A percentile compares a stretch with the other conserved stretches of the same genome.
phyloP scores from a whole-genome alignment of 2,113 vertebrate species.

The Nothobranchius kuhntae region DNA sequence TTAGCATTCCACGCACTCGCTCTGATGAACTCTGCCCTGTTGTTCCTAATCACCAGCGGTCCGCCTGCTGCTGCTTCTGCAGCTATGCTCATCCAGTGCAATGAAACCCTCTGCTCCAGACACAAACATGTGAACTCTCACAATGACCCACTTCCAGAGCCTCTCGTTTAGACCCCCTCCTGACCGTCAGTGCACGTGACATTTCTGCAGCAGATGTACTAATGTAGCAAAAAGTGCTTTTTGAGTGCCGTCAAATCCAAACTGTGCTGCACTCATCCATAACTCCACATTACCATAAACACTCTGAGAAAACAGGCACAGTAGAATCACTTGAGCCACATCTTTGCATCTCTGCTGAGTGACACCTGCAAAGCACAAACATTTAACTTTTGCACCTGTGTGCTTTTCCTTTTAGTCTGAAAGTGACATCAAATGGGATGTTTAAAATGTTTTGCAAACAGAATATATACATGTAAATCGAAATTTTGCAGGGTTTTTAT shows the following conservation, averaged over 20 bases:
- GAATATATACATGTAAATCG: too few species aligned
- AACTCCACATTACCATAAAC: constrained; percentile 38
- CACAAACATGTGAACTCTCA: constrained; percentile 57
- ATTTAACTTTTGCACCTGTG: constrained; percentile 5
- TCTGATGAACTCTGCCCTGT: constrained; percentile 70
- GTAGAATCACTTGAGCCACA: constrained; percentile 27
- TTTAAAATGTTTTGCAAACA: constrained; percentile 10
- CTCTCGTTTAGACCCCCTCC: constrained; percentile 18
- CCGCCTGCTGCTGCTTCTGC: constrained; percentile 51
- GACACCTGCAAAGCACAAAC: constrained; percentile 29
- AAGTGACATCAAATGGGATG: not conserved
- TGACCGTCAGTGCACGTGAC: constrained; percentile 53
- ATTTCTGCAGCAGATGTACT: constrained; percentile 49
- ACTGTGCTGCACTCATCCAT: constrained; percentile 27
- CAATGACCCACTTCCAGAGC: constrained; percentile 63
- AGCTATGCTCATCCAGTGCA: constrained; percentile 6
- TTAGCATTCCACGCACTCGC: constrained; percentile 74
- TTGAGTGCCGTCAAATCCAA: constrained; percentile 46
- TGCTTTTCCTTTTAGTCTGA: not conserved
- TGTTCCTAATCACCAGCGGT: constrained; percentile 73
- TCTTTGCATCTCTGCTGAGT: constrained; percentile 13
- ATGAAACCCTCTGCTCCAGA: constrained; percentile 36
- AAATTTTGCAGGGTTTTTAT: not conserved
- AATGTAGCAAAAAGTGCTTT: constrained; percentile 46
- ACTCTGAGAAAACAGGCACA: constrained; percentile 22